Percentiles rank a stretch among this genome's conserved stretches.
Evolutionary conservation across 2,888 invertebrate genomes (phyloP).

Genomic region (Pinctada fucata): DNA sequence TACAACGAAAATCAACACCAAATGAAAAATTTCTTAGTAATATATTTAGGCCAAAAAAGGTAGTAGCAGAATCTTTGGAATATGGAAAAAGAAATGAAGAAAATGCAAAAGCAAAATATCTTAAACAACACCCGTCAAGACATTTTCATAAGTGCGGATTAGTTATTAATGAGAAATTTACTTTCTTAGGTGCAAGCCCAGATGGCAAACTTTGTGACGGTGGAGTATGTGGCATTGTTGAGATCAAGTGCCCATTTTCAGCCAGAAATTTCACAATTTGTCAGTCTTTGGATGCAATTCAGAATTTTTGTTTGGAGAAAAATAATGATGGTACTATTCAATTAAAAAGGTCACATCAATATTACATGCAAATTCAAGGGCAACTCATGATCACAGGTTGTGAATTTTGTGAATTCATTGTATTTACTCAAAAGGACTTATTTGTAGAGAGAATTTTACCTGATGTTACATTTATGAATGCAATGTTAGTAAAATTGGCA

Average conservation of each 20-base stretch:
- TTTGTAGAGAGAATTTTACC: not conserved
- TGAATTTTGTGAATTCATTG: slow-evolving; percentile 1
- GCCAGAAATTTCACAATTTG: too few species aligned
- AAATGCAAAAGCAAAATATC: slow-evolving; percentile 32
- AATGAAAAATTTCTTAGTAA: too few species aligned
- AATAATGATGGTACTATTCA: too few species aligned
- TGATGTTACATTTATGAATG: not conserved
- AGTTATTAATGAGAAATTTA: slow-evolving; percentile 35
- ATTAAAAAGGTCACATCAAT: too few species aligned
- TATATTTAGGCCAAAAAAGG: too few species aligned
- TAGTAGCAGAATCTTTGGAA: too few species aligned
- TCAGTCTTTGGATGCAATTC: too few species aligned
- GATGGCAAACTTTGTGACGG: slow-evolving; percentile 43
- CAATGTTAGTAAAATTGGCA: not conserved
- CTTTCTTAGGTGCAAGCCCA: slow-evolving; percentile 37
- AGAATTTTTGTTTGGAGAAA: too few species aligned
- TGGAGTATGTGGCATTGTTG: slow-evolving; percentile 31
- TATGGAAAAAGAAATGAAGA: slow-evolving; percentile 31
- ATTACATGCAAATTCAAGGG: not conserved
- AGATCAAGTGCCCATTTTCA: slow-evolving; percentile 28
- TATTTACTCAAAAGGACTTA: not conserved
- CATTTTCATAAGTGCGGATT: too few species aligned
- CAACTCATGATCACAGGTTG: too few species aligned
- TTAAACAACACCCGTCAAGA: slow-evolving; percentile 19
- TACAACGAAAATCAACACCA: too few species aligned